Base-by-base conservation (phyloP, 2,888 invertebrate species). In the Clunio marinus region DNA sequence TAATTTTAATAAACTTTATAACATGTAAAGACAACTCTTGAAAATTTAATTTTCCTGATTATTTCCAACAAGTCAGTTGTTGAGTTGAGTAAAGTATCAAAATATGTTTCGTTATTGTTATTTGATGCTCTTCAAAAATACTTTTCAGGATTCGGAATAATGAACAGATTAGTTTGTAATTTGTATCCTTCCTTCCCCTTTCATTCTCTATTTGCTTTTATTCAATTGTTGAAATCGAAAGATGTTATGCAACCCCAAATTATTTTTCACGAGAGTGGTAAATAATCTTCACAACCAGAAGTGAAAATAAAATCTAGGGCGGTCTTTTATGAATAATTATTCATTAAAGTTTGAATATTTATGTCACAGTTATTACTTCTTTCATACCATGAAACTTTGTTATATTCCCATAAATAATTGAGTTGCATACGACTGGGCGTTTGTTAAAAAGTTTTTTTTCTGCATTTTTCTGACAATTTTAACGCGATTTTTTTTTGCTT, bases 401-500 rank as follows among this genome's bases (percentile, higher is more conserved):
- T n/a, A n/a, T n/a, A n/a, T n/a, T n/a, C n/a, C n/a, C n/a, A n/a
- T n/a, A n/a, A n/a, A n/a, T n/a, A n/a, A n/a, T n/a, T n/a, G n/a
- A n/a, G n/a, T n/a, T n/a, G n/a, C n/a, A 2, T 5, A n/a, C 17
- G 13, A 22, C 7, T 17, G 22, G 22, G 22, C 51, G 22, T 22
- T 51, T 17, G 7, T 13, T 3, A 22, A 51, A 51, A 41, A 51
- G 13, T 51, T 22, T 20, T 10, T 45, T 45, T 45, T 10, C 4
- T 66, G 66, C 32, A 32, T 25, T 66, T n/a, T n/a, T n/a, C n/a
- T 68, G 68, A 57, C 41, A 57, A 67, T 67, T 67, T 67, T 67
- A 67, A 67, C 67, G 57, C 55, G 22, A 10, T 55, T 46, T 22
- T 28, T 28, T 63, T 2, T 45, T 24, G 17, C 25, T 22, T 59